Percentiles rank a stretch among this genome's conserved stretches.
phyloP scores from a whole-genome alignment of 2,888 invertebrate genomes.

The Cyclophora punctaria region DNA sequence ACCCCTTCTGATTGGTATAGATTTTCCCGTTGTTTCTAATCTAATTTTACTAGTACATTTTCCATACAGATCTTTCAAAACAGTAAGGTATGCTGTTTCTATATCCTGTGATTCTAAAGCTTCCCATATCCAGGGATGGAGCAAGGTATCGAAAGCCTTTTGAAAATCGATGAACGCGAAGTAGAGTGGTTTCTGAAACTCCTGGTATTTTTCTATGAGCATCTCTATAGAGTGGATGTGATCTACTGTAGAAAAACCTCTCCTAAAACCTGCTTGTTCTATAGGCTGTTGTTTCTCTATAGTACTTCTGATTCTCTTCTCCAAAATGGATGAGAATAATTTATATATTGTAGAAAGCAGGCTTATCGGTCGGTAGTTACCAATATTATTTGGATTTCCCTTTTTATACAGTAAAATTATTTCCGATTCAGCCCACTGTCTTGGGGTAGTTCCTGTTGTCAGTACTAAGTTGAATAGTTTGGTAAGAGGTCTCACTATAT shows the following conservation, averaged over 20 bases:
- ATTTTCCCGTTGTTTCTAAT: too few species aligned
- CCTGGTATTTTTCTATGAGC: constrained; percentile 12
- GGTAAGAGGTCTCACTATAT: constrained; percentile 6
- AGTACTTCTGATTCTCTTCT: constrained; percentile 1
- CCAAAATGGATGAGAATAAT: constrained; percentile 8
- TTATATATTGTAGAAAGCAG: constrained; percentile 10
- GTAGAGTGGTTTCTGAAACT: too few species aligned
- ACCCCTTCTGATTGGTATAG: too few species aligned
- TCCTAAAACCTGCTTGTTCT: constrained; percentile 14
- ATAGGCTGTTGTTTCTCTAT: constrained; percentile 7
- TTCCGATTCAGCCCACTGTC: constrained; percentile 7
- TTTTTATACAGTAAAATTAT: constrained; percentile 12
- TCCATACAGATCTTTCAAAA: too few species aligned
- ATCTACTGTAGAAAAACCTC: constrained; percentile 7
- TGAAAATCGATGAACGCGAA: too few species aligned
- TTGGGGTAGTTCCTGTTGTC: not conserved
- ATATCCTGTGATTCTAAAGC: too few species aligned
- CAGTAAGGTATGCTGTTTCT: too few species aligned
- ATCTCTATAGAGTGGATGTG: constrained; percentile 10
- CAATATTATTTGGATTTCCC: constrained; percentile 8
- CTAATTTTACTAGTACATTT: too few species aligned
- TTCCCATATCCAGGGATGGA: too few species aligned
- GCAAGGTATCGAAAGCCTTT: too few species aligned
- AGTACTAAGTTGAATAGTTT: constrained; percentile 8
- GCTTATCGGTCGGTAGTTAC: constrained; percentile 14